These are phyloP conservation scores for Sycophaga agraensis DNA, from an alignment of 1,140 invertebrate genomes.

Conservation along the genomic window DNA sequence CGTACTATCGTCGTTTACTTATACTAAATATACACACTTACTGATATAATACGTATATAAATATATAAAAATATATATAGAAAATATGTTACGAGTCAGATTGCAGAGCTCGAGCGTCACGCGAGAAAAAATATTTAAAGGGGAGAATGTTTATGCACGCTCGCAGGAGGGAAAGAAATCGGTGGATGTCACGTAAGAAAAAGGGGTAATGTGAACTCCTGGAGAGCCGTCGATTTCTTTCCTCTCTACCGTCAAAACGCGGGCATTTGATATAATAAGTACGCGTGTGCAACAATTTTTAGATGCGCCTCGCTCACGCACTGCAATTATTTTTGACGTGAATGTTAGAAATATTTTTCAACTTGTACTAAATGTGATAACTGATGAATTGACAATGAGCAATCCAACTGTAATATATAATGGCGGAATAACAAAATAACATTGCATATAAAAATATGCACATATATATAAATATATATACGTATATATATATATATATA, in stretches of 20 bases:
- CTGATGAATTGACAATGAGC: slow-evolving; percentile 59
- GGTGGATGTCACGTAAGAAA: background rate
- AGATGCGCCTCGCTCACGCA: background rate
- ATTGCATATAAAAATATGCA: slow-evolving; percentile 34
- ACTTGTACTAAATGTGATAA: slow-evolving; percentile 59
- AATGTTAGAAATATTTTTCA: slow-evolving; percentile 59
- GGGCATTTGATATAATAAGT: background rate
- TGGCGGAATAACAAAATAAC: no score
- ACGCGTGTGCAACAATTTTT: background rate
- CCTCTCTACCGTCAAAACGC: slow-evolving; percentile 1
- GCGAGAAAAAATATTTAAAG: background rate
- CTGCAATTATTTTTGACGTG: slow-evolving; percentile 34
- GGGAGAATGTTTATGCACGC: no score
- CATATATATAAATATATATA: slow-evolving; percentile 26
- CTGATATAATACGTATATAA: slow-evolving; percentile 21
- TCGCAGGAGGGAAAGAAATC: background rate
- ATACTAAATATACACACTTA: slow-evolving; percentile 38
- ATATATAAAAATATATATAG: slow-evolving; percentile 22
- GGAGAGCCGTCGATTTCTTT: slow-evolving; percentile 3
- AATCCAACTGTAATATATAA: slow-evolving; percentile 57
- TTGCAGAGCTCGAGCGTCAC: slow-evolving; percentile 17
- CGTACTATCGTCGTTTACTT: slow-evolving; percentile 54
- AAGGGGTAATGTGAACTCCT: background rate
- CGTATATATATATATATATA: slow-evolving; percentile 30
- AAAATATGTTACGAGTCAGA: slow-evolving; percentile 31